Evolutionary conservation across 2,888 invertebrate genomes (phyloP), one percentile per base, ranked within the genome.

Genomic region (Salticus scenicus): DNA sequence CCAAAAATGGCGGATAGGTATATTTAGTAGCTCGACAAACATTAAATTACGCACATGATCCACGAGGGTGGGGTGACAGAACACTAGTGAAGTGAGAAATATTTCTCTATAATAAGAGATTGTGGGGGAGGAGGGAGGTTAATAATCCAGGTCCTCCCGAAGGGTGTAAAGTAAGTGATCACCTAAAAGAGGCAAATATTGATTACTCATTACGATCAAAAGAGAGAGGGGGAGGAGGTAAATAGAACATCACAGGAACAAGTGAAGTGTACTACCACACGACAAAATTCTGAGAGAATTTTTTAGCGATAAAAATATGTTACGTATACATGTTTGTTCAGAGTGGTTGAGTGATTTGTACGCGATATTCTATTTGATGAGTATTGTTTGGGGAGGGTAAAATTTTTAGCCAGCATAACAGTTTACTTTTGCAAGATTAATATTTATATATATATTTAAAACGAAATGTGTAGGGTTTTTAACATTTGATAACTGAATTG

Each of bases 141-240:
- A 69, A 84, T 84, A 84, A 84, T 84, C 83, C 83, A 57, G 57
- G 4, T 42, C 77, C 70, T 70, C 47, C 27, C 51, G 74, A 51
- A 67, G 41, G 42, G 69, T 66, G 69, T 51, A 72, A 20, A 42
- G 28, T 42, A 41, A 47, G 66, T 64, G 71, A 83, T 76, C 77
- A 72, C 31, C 66, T 27, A 72, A 74, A 73, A 72, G 77, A 73
- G 77, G 76, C 77, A 84, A 78, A 84, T 84, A 84, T 84, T 84
- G 83, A 84, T 84, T 84, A 84, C 73, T 84, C 83, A 84, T 84
- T 84, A 84, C 76, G 83, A 84, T 83, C 71, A 71, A 30, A 28
- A 71, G 51, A 14, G 17, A 30, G 37, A 74, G 66, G 20, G 17
- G 47, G 47, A n/a, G n/a, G n/a, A n/a, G n/a, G n/a, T n/a, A n/a